Conservation (phyloP, 2,888 invertebrate species). For the Acrobasis consociella region DNA sequence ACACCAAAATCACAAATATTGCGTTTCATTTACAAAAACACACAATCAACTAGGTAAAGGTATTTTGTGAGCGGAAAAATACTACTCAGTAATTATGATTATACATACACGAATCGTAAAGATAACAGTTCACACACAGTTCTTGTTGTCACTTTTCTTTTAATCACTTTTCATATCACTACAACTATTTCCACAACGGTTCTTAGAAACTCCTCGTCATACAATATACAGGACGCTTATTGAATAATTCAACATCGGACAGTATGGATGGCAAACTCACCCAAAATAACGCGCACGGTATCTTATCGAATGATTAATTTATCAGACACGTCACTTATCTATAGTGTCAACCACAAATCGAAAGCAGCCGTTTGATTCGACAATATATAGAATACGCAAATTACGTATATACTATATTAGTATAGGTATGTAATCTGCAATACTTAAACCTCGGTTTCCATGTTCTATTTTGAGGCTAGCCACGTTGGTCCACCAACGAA, state of each 20-base stretch:
- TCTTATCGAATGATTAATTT: conserved; percentile 35
- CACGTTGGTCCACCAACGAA: no score
- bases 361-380: conserved; percentile 29
- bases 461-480: no score
- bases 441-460: no score
- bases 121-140: neutral
- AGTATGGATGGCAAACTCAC: conserved; percentile 29
- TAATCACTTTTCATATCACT: conserved; percentile 6
- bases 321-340: conserved; percentile 29
- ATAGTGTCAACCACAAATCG: conserved; percentile 14
- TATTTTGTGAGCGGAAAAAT: conserved; percentile 1
- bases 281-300: conserved; percentile 26
- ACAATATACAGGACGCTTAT: conserved; percentile 25
- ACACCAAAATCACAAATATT: no score
- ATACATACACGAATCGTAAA: conserved; percentile 19
- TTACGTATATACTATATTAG: no score
- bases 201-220: conserved; percentile 28
- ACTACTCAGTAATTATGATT: neutral
- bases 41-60: neutral
- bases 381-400: no score
- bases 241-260: conserved; percentile 33
- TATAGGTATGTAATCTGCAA: no score
- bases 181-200: conserved; percentile 20
- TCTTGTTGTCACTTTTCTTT: neutral
- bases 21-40: neutral